These are phyloP conservation scores for Ifrita kowaldi DNA, from an alignment of 2,113 vertebrate genomes.

Conservation along the genomic window DNA sequence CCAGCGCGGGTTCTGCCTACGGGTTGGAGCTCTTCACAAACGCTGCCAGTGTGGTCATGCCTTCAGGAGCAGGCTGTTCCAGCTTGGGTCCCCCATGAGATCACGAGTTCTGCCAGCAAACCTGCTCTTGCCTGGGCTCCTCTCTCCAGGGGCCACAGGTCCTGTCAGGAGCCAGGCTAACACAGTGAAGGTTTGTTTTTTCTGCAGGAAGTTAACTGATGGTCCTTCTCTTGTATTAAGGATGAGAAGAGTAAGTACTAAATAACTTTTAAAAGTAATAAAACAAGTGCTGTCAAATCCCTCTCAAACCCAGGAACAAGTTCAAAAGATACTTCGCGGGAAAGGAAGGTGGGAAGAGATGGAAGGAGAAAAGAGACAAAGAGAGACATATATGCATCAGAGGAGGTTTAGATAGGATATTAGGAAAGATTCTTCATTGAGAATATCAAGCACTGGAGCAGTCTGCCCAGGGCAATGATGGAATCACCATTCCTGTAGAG, in stretches of 20 bases:
- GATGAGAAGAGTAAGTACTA: not conserved
- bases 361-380: not conserved
- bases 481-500: not conserved
- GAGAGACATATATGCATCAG: not conserved
- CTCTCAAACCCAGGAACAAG: not conserved
- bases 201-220: not conserved
- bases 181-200: not conserved
- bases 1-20: not conserved
- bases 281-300: not conserved
- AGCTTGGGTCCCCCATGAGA: too few species aligned
- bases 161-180: not conserved
- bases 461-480: too few species aligned
- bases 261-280: not conserved
- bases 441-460: not conserved
- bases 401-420: not conserved
- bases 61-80: not conserved
- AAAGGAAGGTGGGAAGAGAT: not conserved
- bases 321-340: not conserved
- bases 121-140: not conserved
- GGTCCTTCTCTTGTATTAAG: not conserved
- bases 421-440: not conserved
- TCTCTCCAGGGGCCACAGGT: not conserved
- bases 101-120: rapidly evolving
- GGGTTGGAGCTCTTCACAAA: not conserved
- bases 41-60: rapidly evolving